Evolutionary conservation across 2,888 invertebrate genomes (phyloP).

Genomic region (Cenopis cana): DNA sequence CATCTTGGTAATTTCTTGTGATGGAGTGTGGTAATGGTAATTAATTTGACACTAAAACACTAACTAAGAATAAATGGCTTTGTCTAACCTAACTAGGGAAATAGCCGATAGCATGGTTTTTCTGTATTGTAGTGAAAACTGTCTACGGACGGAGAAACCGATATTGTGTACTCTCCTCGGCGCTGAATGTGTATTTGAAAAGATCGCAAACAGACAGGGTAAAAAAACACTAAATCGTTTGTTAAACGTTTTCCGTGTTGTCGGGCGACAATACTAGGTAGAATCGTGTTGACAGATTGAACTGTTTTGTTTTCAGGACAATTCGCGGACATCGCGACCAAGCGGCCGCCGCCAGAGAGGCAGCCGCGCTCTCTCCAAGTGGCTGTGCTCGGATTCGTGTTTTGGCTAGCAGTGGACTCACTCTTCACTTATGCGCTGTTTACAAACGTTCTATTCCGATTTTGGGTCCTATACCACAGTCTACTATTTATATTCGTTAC

Average conservation of each 20-base stretch:
- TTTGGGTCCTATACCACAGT: slow-evolving; percentile 84
- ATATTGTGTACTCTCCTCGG: no score
- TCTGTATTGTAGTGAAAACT: no score
- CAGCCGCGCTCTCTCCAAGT: slow-evolving; percentile 60
- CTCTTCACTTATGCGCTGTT: slow-evolving; percentile 76
- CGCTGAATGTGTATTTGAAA: no score
- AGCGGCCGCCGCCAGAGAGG: slow-evolving; percentile 59
- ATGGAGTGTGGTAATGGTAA: no score
- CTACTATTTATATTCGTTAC: slow-evolving; percentile 83
- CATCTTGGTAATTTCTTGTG: no score
- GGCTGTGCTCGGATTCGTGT: slow-evolving; percentile 82
- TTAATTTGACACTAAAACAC: no score
- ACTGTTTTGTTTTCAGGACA: slow-evolving; percentile 62
- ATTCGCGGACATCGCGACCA: slow-evolving; percentile 66
- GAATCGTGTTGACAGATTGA: background rate
- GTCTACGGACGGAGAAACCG: no score
- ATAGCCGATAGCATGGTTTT: no score
- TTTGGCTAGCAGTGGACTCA: slow-evolving; percentile 87
- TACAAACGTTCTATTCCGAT: slow-evolving; percentile 74
- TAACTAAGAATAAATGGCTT: no score
- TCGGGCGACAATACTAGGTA: background rate
- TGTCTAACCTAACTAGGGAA: no score
- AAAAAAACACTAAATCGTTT: background rate
- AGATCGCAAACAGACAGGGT: background rate
- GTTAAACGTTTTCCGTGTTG: background rate